Evolutionary conservation across 23 tunicate genomes (phyloP).

Genomic region (Trididemnum nubilum): DNA sequence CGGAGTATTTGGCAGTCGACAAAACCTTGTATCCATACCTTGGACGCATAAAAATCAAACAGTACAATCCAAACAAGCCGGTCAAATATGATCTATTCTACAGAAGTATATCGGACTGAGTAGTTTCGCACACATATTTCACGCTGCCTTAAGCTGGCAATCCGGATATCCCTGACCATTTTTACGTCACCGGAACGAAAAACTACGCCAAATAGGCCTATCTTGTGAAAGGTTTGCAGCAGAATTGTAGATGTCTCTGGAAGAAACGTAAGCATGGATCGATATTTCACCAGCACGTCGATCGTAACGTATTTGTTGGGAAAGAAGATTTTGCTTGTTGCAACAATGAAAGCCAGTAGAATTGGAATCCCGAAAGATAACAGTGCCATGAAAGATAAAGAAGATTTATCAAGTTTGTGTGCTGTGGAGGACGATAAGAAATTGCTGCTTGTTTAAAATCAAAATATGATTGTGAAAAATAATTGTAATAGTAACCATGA

Average conservation of each 20-base stretch:
- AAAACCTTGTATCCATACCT: neutral
- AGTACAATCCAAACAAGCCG: neutral
- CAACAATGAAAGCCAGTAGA: neutral
- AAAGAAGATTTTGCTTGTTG: neutral
- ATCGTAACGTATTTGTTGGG: too few relatives aligned
- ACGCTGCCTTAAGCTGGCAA: neutral
- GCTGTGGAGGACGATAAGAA: neutral
- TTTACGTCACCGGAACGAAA: neutral
- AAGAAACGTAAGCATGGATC: neutral
- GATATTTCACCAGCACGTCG: too few relatives aligned
- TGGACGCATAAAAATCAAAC: neutral
- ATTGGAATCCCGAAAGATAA: neutral
- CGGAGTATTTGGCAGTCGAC: too few relatives aligned
- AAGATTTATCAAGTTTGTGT: neutral
- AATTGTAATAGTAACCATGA: too few relatives aligned
- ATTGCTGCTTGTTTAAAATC: neutral
- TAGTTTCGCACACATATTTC: neutral
- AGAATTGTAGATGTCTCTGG: neutral
- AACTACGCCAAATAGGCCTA: neutral
- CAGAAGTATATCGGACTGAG: neutral
- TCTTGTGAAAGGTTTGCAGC: neutral
- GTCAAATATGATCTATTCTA: neutral
- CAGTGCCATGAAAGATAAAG: neutral
- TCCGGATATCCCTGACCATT: too few relatives aligned
- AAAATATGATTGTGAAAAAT: too few relatives aligned